phyloP scores from a whole-genome alignment of 2,113 vertebrate species.

The Noctilio leporinus region DNA sequence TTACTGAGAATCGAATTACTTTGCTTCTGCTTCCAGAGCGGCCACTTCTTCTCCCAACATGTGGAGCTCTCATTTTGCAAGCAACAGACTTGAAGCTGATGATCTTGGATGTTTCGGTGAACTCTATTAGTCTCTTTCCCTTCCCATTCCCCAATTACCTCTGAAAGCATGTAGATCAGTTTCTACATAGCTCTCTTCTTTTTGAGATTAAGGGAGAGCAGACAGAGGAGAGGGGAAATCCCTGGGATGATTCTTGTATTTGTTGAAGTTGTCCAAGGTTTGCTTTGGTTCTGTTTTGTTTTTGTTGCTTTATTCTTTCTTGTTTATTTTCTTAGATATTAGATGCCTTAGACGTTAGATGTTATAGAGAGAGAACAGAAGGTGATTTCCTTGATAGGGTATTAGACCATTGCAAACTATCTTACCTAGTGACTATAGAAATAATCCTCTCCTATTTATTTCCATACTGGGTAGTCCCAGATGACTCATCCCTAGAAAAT shows the following conservation, averaged over 20 bases:
- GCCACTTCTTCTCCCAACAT: background rate
- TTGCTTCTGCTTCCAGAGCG: background rate
- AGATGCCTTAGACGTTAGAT: background rate
- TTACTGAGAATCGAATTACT: background rate
- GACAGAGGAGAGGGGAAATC: background rate
- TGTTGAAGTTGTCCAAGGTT: background rate
- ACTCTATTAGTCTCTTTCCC: background rate
- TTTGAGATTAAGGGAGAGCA: background rate
- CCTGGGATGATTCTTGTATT: background rate
- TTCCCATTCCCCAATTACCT: background rate
- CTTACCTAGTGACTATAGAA: background rate
- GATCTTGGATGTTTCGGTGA: background rate
- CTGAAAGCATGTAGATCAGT: background rate
- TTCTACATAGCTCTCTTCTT: background rate
- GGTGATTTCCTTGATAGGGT: background rate
- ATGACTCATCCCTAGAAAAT: background rate
- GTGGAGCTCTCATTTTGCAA: background rate
- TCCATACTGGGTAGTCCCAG: background rate
- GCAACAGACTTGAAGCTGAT: background rate
- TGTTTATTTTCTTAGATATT: background rate
- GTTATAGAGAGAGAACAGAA: background rate
- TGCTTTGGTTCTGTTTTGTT: background rate
- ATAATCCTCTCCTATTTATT: background rate
- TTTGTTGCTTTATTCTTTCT: background rate
- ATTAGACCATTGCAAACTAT: background rate